Evolutionary conservation across 1,140 invertebrate species (phyloP), one percentile per base, ranked within the genome.

Genomic region (Colletes latitarsis): DNA sequence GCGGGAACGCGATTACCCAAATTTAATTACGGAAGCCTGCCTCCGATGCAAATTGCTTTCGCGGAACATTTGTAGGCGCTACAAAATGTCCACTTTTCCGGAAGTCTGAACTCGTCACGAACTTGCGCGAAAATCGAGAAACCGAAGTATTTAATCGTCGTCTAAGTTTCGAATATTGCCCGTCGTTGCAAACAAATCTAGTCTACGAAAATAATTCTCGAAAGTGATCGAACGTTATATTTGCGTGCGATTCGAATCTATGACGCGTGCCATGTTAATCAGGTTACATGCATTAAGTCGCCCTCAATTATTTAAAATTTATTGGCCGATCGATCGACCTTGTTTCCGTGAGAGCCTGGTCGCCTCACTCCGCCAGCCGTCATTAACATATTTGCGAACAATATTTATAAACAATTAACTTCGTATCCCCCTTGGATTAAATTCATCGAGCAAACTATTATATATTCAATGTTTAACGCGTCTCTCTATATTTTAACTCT

Each of bases 291-390:
- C 52, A 79, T 79, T 72, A 73, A 79, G 77, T 79, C 52, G 49
- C 15, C 49, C 69, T 30, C 77, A 43, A 73, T 79, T 73, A 73
- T 79, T 79, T 79, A 79, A 79, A 71, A 79, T 79, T 79, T 69
- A 73, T 72, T 66, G 69, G 77, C 17, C 21, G 77, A 79, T 79
- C 77, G 77, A 73, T 79, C 60, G 77, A 57, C 70, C 77, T 73
- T 79, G 70, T 79, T 79, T 79, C 70, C 60, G 43, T 0, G 58
- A 10, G 55, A 17, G 55, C 15, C 39, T 21, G 30, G 14, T 49
- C 19, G 58, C 57, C 60, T 64, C 69, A 39, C 77, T 15, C 30
- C 21, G 30, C 30, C 10, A 49, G 3, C 3, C 70, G 6, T 73
- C 60, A 66, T 64, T 79, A 79, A 73, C 70, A 52, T 64, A 73